Evolutionary conservation across 2,113 vertebrate genomes (phyloP).

Genomic region (Paedocypris sp.): DNA sequence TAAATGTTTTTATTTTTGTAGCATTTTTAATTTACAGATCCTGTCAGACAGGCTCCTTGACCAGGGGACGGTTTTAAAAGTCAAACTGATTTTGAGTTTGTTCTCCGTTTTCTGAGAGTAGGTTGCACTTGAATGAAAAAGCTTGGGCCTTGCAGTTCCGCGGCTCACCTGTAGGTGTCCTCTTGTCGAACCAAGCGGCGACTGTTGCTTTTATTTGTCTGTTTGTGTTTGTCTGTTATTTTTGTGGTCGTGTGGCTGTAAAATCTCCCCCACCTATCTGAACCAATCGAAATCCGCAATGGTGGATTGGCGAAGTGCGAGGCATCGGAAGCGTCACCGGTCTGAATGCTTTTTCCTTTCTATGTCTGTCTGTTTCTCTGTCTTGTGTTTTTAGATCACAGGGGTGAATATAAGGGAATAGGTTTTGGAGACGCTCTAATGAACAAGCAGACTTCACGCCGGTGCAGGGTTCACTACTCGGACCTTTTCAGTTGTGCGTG

Average conservation of each 20-base stretch:
- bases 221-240: not conserved
- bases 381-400: conserved; percentile 15
- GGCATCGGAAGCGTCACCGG: not conserved
- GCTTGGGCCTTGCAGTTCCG: not conserved
- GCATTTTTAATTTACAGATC: conserved; percentile 67
- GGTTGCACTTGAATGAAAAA: not conserved
- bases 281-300: no score
- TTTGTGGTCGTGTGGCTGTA: not conserved
- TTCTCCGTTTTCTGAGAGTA: not conserved
- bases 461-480: conserved; percentile 36
- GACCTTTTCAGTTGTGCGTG: conserved; percentile 13
- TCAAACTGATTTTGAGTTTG: not conserved
- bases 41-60: conserved; percentile 63
- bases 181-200: not conserved
- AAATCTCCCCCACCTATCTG: no score
- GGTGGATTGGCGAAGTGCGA: no score
- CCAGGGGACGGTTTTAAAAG: conserved; percentile 1
- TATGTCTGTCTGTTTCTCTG: conserved; percentile 22
- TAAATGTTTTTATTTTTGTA: conserved; percentile 66
- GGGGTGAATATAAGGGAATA: conserved; percentile 4
- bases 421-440: conserved; percentile 7
- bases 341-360: not conserved
- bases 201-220: not conserved
- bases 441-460: conserved; percentile 27
- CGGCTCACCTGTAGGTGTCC: conserved; percentile 5